Conservation (phyloP, 2,113 vertebrate species). For the Rana temporaria region DNA sequence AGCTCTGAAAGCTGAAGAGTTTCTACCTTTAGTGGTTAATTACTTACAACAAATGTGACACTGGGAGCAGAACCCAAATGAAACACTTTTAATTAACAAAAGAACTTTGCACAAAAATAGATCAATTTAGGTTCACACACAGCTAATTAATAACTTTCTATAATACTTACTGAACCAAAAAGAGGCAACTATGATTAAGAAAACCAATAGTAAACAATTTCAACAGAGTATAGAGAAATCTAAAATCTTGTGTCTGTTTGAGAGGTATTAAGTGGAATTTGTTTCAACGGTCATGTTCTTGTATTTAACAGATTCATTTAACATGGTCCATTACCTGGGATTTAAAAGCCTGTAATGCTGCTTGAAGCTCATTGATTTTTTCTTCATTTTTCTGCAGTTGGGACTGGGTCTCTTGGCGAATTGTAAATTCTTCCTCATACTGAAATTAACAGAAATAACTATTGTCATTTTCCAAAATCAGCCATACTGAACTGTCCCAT, state of each 20-base stretch:
- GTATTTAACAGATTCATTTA: slow-evolving; percentile 46
- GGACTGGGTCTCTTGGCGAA: slow-evolving; percentile 88
- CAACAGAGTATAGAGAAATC: slow-evolving; percentile 41
- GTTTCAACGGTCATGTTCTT: slow-evolving; percentile 47
- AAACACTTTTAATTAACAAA: slow-evolving; percentile 68
- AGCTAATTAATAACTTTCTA: slow-evolving; percentile 62
- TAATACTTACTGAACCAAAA: slow-evolving; percentile 55
- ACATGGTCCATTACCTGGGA: slow-evolving; percentile 80
- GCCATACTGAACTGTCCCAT: background rate
- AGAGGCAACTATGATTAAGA: slow-evolving; percentile 52
- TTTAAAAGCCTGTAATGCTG: slow-evolving; percentile 86
- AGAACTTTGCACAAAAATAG: slow-evolving; percentile 57
- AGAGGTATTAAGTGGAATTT: slow-evolving; percentile 47
- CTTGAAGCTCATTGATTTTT: slow-evolving; percentile 85
- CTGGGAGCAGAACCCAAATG: slow-evolving; percentile 65
- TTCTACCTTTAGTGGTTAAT: slow-evolving; percentile 72
- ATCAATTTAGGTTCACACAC: slow-evolving; percentile 57
- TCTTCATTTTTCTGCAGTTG: slow-evolving; percentile 87
- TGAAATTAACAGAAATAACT: slow-evolving; percentile 64
- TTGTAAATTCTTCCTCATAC: slow-evolving; percentile 93
- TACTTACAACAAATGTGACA: slow-evolving; percentile 69
- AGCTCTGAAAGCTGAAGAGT: slow-evolving; percentile 68
- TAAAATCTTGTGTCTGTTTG: slow-evolving; percentile 6
- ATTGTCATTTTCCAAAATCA: slow-evolving; percentile 25
- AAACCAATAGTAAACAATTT: slow-evolving; percentile 58